phyloP scores from a whole-genome alignment of 2,888 invertebrate genomes.

The Willowsia nigromaculata region DNA sequence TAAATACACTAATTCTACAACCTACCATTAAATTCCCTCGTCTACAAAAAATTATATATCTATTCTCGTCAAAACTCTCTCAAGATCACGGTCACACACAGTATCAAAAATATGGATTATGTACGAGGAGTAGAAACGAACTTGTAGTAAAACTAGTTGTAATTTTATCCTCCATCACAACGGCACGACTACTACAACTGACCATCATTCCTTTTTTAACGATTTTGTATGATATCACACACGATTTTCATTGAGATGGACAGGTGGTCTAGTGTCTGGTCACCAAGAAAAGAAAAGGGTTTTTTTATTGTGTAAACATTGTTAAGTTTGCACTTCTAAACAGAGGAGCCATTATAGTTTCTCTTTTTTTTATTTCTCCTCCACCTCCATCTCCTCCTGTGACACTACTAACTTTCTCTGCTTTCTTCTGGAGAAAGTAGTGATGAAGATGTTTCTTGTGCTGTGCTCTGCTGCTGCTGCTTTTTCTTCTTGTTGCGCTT shows the following conservation, averaged over 20 bases:
- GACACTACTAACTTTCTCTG: background rate
- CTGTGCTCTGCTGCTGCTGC: background rate
- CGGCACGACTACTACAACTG: too few species aligned
- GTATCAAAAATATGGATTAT: too few species aligned
- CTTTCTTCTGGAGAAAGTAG: background rate
- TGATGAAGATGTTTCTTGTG: too few species aligned
- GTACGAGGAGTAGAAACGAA: too few species aligned
- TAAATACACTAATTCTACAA: background rate
- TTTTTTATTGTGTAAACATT: conserved; percentile 5
- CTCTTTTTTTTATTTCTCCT: background rate
- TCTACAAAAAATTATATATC: too few species aligned
- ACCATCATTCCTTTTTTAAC: background rate
- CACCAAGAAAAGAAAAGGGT: background rate
- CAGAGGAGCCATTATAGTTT: background rate
- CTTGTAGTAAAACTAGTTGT: too few species aligned
- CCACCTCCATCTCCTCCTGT: background rate
- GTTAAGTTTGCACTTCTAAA: background rate
- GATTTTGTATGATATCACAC: background rate
- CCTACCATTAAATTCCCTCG: background rate
- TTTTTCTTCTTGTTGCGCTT: conserved; percentile 38
- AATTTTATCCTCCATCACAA: too few species aligned
- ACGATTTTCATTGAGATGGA: background rate
- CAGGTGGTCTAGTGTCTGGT: background rate
- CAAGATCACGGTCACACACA: background rate
- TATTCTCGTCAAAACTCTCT: too few species aligned